A percentile compares a stretch with the other conserved stretches of the same genome.
phyloP scores from a whole-genome alignment of 2,888 invertebrate species.

The Conomelus anceps region DNA sequence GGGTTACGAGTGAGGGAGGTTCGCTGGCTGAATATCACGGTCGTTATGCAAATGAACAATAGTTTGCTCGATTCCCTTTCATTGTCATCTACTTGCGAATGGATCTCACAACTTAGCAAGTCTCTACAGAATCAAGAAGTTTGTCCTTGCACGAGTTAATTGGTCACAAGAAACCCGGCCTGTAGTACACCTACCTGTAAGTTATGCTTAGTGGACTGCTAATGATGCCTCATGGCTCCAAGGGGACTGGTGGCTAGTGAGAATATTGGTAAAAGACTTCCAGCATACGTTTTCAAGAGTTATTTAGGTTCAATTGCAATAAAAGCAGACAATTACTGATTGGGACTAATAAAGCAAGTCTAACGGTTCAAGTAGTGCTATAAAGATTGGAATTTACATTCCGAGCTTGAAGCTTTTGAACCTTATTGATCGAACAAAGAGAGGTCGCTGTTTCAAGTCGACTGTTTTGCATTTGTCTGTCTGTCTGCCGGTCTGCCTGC shows the following conservation, averaged over 20 bases:
- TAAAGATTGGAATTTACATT: too few relatives aligned
- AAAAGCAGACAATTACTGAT: too few relatives aligned
- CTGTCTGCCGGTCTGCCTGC: too few relatives aligned
- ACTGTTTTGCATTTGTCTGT: too few relatives aligned
- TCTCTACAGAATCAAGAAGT: not conserved
- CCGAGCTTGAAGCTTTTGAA: too few relatives aligned
- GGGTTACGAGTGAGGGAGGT: not conserved
- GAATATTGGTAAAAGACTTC: not conserved
- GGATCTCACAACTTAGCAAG: not conserved
- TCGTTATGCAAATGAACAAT: not conserved
- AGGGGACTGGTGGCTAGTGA: not conserved
- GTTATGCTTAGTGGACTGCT: not conserved
- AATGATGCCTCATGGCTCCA: not conserved
- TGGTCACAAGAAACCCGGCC: not conserved
- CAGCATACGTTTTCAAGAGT: too few relatives aligned
- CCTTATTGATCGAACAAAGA: too few relatives aligned
- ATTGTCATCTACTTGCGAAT: not conserved
- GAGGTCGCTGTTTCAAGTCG: too few relatives aligned
- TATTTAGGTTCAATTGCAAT: too few relatives aligned
- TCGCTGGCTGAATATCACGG: not conserved
- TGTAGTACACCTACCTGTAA: not conserved
- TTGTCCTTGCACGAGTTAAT: not conserved
- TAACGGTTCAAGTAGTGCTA: too few relatives aligned
- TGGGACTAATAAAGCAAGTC: too few relatives aligned
- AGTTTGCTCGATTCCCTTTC: not conserved